A percentile compares a stretch with the other conserved stretches of the same genome.
Evolutionary conservation across 2,888 invertebrate species (phyloP).

Genomic region (Blera fallax): DNA sequence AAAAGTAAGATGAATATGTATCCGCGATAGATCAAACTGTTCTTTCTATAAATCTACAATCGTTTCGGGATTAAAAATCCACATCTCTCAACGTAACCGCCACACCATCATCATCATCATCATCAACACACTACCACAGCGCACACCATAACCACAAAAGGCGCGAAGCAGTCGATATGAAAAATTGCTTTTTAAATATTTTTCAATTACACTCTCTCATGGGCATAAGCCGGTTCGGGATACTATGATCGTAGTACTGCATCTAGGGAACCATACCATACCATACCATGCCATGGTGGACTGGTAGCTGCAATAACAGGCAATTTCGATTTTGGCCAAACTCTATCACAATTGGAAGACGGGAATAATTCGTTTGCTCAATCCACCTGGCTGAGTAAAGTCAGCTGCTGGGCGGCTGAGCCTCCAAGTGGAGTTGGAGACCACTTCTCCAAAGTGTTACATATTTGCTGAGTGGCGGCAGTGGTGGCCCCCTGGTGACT

Average conservation of each 20-base stretch:
- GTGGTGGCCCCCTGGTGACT: constrained; percentile 56
- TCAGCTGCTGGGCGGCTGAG: constrained; percentile 15
- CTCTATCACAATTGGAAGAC: constrained; percentile 53
- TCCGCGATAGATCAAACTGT: constrained; percentile 68
- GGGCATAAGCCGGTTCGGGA: constrained; percentile 12
- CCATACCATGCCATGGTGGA: background rate
- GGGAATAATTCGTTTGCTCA: constrained; percentile 28
- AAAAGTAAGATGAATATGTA: constrained; percentile 68
- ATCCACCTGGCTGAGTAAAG: constrained; percentile 38
- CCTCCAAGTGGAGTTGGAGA: constrained; percentile 20
- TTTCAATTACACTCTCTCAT: constrained; percentile 69
- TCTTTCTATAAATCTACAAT: constrained; percentile 70
- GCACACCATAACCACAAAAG: constrained; percentile 58
- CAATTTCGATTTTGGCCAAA: constrained; percentile 63
- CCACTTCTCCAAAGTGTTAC: constrained; percentile 42
- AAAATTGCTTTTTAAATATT: constrained; percentile 73
- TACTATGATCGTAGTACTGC: background rate
- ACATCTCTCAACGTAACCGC: constrained; percentile 41
- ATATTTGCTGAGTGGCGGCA: constrained; percentile 36
- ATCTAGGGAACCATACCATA: background rate
- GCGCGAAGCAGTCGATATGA: constrained; percentile 69
- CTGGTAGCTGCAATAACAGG: constrained; percentile 35
- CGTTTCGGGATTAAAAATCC: constrained; percentile 69
- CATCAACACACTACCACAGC: background rate
- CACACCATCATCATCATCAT: constrained; percentile 7